Evolutionary conservation across 2,888 invertebrate genomes (phyloP), one percentile per base, ranked within the genome.

Genomic region (Nomada hirtipes): DNA sequence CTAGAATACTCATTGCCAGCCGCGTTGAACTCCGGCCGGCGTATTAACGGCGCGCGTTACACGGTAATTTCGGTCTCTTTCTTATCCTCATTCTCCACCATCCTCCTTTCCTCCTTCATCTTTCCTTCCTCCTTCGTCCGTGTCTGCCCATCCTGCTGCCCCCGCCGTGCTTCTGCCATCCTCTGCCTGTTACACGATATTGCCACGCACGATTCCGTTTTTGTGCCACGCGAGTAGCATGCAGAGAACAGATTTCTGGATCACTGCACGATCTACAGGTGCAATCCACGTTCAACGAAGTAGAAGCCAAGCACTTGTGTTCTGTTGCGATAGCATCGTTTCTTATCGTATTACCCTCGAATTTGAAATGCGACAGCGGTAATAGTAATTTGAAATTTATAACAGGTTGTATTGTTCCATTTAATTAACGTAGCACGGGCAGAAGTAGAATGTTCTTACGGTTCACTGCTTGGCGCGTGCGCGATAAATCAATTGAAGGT

Each of bases 121-220:
- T 26, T 36, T 36, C 23, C n/a, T 57, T 57, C 36, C 36, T 4
- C 18, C 44, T 42, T 23, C 57, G 20, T 23, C 42, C 44, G 15
- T 13, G 47, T 15, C 13, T 20, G 23, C 4, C 23, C 70, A 29
- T 52, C 20, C 36, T 18, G 11, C 60, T 47, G 47, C 47, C 47
- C 47, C 15, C 47, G 47, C 47, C 15, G 47, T 15, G 47, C 47
- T 36, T 59, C 59, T 29, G 15, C n/a, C 50, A n/a, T 26, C 36
- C 29, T 23, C 9, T n/a, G 47, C 15, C 4, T 60, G 61, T 47
- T 47, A 20, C 42, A 26, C 44, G 20, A 53, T 75, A 67, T 72
- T 60, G 44, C 42, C 57, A 63, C 60, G 73, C 73, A 69, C 73
- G 73, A 74, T 68, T 64, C 78, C 47, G 72, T 69, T 78, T 78